phyloP scores from a whole-genome alignment of 2,797 vertebrate genomes.

The Cottoperca gobio region DNA sequence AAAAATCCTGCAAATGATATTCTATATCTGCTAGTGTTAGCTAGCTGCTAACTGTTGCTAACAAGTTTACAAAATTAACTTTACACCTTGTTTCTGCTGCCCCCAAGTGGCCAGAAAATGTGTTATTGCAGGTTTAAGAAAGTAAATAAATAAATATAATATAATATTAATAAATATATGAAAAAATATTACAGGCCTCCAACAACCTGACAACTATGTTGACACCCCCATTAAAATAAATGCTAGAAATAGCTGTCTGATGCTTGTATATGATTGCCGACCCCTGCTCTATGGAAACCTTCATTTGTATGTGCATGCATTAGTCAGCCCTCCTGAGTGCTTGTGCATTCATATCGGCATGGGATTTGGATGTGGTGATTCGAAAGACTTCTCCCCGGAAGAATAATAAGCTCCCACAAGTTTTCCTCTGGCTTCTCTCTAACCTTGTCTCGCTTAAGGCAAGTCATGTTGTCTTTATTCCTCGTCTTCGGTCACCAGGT shows the following conservation, averaged over 20 bases:
- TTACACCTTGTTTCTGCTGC: no score
- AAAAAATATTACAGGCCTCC: not conserved
- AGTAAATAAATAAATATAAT: no score
- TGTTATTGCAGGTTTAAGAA: not conserved
- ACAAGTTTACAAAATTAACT: not conserved
- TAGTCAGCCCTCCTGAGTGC: not conserved
- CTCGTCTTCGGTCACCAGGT: conserved; percentile 32
- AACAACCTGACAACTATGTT: not conserved
- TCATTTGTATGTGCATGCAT: conserved; percentile 27
- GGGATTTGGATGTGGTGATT: conserved; percentile 15
- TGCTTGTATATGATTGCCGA: not conserved
- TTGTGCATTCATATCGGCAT: conserved; percentile 8
- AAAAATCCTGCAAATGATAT: not conserved
- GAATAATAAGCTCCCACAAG: conserved; percentile 23
- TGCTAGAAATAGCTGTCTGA: not conserved
- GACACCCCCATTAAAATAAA: not conserved
- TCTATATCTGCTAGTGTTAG: not conserved
- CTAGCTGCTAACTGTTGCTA: not conserved
- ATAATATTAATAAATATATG: no score
- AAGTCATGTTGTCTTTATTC: conserved; percentile 48
- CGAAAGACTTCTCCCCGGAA: not conserved
- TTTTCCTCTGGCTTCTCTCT: conserved; percentile 29
- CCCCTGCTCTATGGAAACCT: conserved; percentile 1
- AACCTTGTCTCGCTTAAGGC: conserved; percentile 35
- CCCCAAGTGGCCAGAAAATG: not conserved